Evolutionary conservation across 2,888 invertebrate genomes (phyloP).

Genomic region (Philaethria dido): DNA sequence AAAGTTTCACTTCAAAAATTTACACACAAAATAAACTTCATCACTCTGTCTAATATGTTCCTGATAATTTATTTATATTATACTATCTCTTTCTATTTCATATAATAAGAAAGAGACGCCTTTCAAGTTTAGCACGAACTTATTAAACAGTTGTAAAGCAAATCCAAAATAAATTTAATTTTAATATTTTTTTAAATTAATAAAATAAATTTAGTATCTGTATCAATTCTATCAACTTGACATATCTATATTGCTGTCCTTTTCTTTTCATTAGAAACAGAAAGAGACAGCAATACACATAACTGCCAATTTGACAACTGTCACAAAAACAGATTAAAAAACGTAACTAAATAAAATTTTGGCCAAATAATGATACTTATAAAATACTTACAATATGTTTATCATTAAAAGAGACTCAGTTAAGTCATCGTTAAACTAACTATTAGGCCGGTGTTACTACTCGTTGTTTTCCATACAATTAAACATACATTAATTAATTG

Average conservation of each 20-base stretch:
- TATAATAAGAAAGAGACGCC: neutral
- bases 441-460: slow-evolving; percentile 82
- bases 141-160: neutral
- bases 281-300: neutral
- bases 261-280: neutral
- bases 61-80: neutral
- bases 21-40: neutral
- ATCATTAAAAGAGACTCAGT: slow-evolving; percentile 28
- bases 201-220: no score
- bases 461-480: slow-evolving; percentile 64
- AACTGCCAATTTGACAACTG: neutral
- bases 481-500: slow-evolving; percentile 33
- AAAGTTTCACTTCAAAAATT: no score
- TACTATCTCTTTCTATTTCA: neutral
- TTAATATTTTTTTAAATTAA: no score
- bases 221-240: no score
- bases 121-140: neutral
- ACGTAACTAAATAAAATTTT: slow-evolving; percentile 23
- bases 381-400: slow-evolving; percentile 27
- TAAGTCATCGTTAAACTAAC: slow-evolving; percentile 58
- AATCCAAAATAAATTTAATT: neutral
- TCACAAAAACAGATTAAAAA: neutral
- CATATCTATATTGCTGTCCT: neutral
- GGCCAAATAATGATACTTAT: neutral
- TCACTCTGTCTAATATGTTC: neutral